Conservation (phyloP, 1,140 invertebrate genomes). For the Leptinotarsa undecemlineata region DNA sequence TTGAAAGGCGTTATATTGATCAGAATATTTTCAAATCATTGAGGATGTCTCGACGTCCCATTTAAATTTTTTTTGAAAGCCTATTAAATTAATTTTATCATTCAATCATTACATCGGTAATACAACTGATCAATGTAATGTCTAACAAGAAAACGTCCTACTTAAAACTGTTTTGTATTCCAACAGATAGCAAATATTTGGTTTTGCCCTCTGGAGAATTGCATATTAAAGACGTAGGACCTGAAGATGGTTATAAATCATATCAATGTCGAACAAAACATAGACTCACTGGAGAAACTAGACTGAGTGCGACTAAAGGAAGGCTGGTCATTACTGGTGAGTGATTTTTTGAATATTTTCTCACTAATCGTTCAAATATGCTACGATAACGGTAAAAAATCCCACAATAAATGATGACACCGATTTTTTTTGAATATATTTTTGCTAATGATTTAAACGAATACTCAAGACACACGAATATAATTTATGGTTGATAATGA, state of each 20-base stretch:
- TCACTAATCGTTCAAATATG: constrained; percentile 13
- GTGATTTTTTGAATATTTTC: constrained; percentile 52
- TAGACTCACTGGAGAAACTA: constrained; percentile 88
- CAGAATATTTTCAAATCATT: not conserved
- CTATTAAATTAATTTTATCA: not conserved
- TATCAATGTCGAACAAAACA: constrained; percentile 94
- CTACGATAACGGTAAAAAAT: constrained; percentile 14
- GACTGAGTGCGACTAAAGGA: constrained; percentile 90
- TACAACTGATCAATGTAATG: constrained; percentile 10
- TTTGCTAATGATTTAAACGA: too few species aligned
- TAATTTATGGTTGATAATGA: too few species aligned
- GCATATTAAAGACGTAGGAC: constrained; percentile 90
- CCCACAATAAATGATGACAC: not conserved
- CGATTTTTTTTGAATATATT: too few species aligned
- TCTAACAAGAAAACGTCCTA: not conserved
- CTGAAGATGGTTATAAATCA: constrained; percentile 90
- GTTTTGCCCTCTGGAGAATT: constrained; percentile 91
- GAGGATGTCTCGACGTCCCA: not conserved
- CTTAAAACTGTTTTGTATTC: constrained; percentile 13
- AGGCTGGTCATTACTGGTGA: constrained; percentile 94
- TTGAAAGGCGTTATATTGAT: constrained; percentile 3
- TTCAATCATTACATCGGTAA: not conserved
- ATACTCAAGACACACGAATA: too few species aligned
- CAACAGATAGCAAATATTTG: constrained; percentile 88
- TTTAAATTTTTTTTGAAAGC: constrained; percentile 9